A percentile compares a stretch with the other conserved stretches of the same genome.
Evolutionary conservation across 1,140 invertebrate genomes (phyloP).

Genomic region (Zophobas atratus): DNA sequence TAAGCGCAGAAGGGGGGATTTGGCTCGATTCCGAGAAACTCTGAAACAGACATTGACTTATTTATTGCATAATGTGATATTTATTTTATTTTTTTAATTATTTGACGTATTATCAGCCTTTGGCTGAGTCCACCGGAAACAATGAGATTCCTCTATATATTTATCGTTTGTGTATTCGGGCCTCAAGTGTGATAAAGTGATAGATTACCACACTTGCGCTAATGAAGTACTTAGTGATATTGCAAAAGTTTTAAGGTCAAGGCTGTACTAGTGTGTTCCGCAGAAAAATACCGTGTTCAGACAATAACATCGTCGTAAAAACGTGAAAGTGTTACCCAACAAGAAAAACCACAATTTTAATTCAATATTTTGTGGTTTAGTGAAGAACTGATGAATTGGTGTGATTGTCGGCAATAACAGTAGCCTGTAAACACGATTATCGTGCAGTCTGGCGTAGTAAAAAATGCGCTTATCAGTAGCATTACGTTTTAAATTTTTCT

Average conservation of each 20-base stretch:
- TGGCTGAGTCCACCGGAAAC: neutral
- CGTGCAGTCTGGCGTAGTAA: no score
- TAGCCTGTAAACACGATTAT: no score
- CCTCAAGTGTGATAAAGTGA: neutral
- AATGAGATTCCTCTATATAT: neutral
- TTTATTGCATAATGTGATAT: neutral
- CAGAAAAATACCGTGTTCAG: no score
- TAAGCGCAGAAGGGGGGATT: slow-evolving; percentile 40
- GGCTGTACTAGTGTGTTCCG: neutral
- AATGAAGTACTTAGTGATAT: neutral
- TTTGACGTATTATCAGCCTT: neutral
- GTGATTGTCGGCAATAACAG: no score
- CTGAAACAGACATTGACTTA: slow-evolving; percentile 16
- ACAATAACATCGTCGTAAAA: no score
- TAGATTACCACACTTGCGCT: neutral
- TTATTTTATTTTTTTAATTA: neutral
- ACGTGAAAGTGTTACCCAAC: no score
- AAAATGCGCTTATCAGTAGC: no score
- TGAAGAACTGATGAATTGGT: no score
- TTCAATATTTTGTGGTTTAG: no score
- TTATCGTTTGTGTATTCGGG: neutral
- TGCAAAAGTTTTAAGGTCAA: neutral
- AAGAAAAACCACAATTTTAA: no score
- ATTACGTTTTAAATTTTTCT: no score
- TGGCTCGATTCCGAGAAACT: slow-evolving; percentile 49